Evolutionary conservation across 2,113 vertebrate species (phyloP).

Genomic region (Neolamprologus sp.): DNA sequence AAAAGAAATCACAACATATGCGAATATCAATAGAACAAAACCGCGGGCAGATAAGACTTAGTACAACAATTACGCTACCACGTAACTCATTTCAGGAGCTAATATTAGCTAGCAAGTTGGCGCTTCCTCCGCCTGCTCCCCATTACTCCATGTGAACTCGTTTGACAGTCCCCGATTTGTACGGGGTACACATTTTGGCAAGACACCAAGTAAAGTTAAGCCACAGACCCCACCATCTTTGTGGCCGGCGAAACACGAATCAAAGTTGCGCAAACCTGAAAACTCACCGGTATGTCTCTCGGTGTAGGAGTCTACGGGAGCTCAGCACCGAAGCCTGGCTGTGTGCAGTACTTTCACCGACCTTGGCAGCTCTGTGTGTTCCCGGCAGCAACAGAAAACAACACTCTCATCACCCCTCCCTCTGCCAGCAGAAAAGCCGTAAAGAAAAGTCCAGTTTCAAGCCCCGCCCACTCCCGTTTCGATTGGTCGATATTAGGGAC

Average conservation of each 20-base stretch:
- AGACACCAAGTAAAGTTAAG: not conserved
- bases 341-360: not conserved
- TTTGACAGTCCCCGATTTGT: slow-evolving; percentile 43
- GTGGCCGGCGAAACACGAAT: not conserved
- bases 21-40: fast-evolving
- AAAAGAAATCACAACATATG: not conserved
- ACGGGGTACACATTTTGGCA: not conserved
- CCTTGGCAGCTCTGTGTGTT: slow-evolving; percentile 18
- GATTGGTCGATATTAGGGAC: slow-evolving; percentile 51
- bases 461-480: not conserved
- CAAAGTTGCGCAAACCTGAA: not conserved
- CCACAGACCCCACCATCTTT: not conserved
- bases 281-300: slow-evolving; percentile 33
- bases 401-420: slow-evolving; percentile 22
- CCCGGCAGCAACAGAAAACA: slow-evolving; percentile 33
- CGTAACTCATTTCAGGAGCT: not conserved
- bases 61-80: not conserved
- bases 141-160: slow-evolving; percentile 35
- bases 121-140: slow-evolving; percentile 50
- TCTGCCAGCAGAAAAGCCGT: not conserved
- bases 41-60: too few relatives aligned
- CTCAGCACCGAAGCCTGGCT: not conserved
- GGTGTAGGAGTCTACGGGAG: not conserved
- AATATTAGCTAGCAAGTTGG: slow-evolving; percentile 25
- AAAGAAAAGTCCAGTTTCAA: not conserved